A percentile compares a stretch with the other conserved stretches of the same genome.
Evolutionary conservation across 2,113 vertebrate genomes (phyloP).

Genomic region (Boulengeromyrus knoepffleri): DNA sequence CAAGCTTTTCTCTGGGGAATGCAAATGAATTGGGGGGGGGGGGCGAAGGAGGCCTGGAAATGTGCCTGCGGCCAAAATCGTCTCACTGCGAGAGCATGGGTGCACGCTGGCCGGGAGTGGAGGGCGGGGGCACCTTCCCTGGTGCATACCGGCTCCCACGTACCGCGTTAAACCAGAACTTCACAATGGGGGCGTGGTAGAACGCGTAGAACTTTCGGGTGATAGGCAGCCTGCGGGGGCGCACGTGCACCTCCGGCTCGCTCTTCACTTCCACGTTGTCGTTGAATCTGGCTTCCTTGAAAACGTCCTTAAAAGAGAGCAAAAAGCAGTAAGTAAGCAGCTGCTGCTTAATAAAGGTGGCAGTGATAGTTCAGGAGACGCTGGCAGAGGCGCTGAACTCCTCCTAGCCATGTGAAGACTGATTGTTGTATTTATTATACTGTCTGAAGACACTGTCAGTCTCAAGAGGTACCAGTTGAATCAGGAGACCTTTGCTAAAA

Average conservation of each 20-base stretch:
- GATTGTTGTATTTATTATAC: background rate
- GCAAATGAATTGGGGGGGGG: slow-evolving; percentile 5
- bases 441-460: background rate
- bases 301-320: slow-evolving; percentile 73
- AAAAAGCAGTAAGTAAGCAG: background rate
- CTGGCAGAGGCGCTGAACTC: background rate
- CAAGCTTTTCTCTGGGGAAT: slow-evolving; percentile 17
- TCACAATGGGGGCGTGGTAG: slow-evolving; percentile 96
- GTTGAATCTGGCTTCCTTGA: slow-evolving; percentile 79
- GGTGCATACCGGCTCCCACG: background rate
- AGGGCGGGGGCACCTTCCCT: background rate
- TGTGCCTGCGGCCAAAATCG: slow-evolving; percentile 33
- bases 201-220: slow-evolving; percentile 94
- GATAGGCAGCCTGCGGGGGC: slow-evolving; percentile 83
- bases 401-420: background rate
- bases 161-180: slow-evolving; percentile 98
- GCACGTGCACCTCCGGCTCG: slow-evolving; percentile 78
- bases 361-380: background rate
- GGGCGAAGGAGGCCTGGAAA: slow-evolving; percentile 39
- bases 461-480: background rate
- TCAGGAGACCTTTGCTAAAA: background rate
- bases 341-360: background rate
- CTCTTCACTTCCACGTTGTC: slow-evolving; percentile 70
- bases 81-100: background rate
- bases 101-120: background rate